phyloP scores from a whole-genome alignment of 2,888 invertebrate genomes.

The Platycheirus albimanus region DNA sequence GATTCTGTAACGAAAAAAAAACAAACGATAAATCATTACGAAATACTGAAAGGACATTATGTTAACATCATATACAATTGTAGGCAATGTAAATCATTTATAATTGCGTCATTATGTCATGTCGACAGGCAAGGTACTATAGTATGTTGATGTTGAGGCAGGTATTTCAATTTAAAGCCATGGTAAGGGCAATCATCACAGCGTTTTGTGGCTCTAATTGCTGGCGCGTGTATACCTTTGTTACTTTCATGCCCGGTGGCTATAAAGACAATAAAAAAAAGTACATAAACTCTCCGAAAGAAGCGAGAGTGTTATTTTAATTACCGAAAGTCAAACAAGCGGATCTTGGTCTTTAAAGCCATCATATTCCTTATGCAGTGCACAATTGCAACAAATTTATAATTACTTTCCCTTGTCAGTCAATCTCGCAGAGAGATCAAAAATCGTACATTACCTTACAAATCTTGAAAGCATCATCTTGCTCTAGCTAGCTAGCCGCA shows the following conservation, averaged over 20 bases:
- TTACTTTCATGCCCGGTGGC: constrained; percentile 68
- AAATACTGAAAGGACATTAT: constrained; percentile 53
- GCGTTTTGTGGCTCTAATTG: constrained; percentile 44
- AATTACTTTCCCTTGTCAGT: constrained; percentile 75
- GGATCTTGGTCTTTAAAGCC: constrained; percentile 65
- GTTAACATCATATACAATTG: constrained; percentile 41
- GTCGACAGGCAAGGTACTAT: constrained; percentile 29
- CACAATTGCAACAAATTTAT: constrained; percentile 67
- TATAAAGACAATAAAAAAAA: constrained; percentile 41
- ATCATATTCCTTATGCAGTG: constrained; percentile 59
- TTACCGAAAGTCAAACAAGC: constrained; percentile 73
- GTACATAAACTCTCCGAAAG: constrained; percentile 53
- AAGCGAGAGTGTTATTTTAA: constrained; percentile 68
- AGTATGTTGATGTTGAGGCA: constrained; percentile 25
- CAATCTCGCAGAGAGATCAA: constrained; percentile 67
- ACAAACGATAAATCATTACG: constrained; percentile 31
- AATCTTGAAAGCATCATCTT: constrained; percentile 48
- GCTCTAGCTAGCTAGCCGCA: constrained; percentile 19
- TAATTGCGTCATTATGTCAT: constrained; percentile 38
- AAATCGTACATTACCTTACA: constrained; percentile 66
- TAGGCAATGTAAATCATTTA: constrained; percentile 34
- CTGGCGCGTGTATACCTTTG: constrained; percentile 60
- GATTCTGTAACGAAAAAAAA: constrained; percentile 48
- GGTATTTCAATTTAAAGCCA: constrained; percentile 12
- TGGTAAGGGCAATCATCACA: constrained; percentile 50